Evolutionary conservation across 1,140 invertebrate species (phyloP), one percentile per base, ranked within the genome.

Genomic region (Bombus superbus): DNA sequence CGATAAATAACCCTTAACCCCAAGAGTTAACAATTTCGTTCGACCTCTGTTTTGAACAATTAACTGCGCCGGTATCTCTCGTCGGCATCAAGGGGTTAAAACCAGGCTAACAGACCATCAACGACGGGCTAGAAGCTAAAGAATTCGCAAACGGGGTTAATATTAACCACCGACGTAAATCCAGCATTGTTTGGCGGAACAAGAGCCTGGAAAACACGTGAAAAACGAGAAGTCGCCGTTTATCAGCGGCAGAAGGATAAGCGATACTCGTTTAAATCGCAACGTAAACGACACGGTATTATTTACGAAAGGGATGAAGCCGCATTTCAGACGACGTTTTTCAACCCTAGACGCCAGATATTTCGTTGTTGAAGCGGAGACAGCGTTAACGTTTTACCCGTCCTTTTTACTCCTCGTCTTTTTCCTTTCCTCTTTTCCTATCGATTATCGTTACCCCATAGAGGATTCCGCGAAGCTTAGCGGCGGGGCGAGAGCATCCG

Each of bases 381-480:
- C 75, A 72, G n/a, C 59, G 87, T 83, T 89, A 86, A 44, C 80
- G 69, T 86, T 86, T 89, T 71, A 57, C 13, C 80, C 28, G n/a
- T n/a, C 40, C n/a, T 28, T 35, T 32, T 68, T 13, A 2, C 62
- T 15, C 13, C 62, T 66, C 59, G 3, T n/a, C 35, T 18, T 44
- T 44, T 42, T 42, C 6, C 28, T 15, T 53, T 9, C 68, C 25
- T n/a, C 32, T 25, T 32, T 10, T 77, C 78, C 71, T 86, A 90
- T 90, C 88, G 88, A 90, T 87, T 90, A 90, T 53, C 88, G 85
- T 89, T 90, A 90, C 72, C 77, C 88, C 78, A 82, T 80, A 71
- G 72, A 87, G 80, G 62, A 72, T 78, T 57, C 73, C 47, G 82
- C 64, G 76, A 74, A 89, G 87, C 83, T 91, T 85, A 90, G 75